Base-by-base conservation (phyloP, 2,888 invertebrate species). In the Melieria crassipennis region DNA sequence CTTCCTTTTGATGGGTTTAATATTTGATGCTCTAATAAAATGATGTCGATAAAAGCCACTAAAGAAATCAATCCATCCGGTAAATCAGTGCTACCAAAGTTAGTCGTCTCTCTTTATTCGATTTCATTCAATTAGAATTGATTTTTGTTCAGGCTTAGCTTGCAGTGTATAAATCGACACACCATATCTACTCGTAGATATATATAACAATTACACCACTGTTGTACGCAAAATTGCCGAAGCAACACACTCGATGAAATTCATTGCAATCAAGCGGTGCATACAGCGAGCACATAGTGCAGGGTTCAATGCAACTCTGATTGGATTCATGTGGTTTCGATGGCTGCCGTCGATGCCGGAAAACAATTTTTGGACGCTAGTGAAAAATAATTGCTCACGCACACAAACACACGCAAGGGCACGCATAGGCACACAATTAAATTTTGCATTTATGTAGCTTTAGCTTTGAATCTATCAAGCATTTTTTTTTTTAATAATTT, bases 321-420 rank as follows among this genome's bases (percentile, higher is more conserved):
- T 71, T 71, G 71, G 67, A 46, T 71, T 67, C 67, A 58, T 71
- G 71, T 50, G 71, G 71, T 71, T 67, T 67, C 50, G 67, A 46
- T 71, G 56, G 63, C 52, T 58, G 30, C n/a, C 46, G 30, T 2
- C 30, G 30, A 1, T 30, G 30, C 30, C 2, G 30, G 30, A 48
- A 46, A 47, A 63, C 63, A 63, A 63, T 48, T 63, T 50, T 13
- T 5, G 30, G 30, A 46, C 50, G 46, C 46, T 10, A 63, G 47
- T 48, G 47, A 52, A 61, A 69, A 67, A 60, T 60, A 50, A 62
- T 62, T 55, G 50, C 57, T 62, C 47, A 58, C 55, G 56, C 69
- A 68, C 16, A 55, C 61, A 56, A 42, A n/a, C 5, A 63, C 47
- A 43, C 55, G 30, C 47, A 65, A 30, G 10, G 3, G 13, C 11